These are phyloP conservation scores for Pachyramphus minor DNA, from an alignment of 2,113 vertebrate genomes.

Conservation along the genomic window DNA sequence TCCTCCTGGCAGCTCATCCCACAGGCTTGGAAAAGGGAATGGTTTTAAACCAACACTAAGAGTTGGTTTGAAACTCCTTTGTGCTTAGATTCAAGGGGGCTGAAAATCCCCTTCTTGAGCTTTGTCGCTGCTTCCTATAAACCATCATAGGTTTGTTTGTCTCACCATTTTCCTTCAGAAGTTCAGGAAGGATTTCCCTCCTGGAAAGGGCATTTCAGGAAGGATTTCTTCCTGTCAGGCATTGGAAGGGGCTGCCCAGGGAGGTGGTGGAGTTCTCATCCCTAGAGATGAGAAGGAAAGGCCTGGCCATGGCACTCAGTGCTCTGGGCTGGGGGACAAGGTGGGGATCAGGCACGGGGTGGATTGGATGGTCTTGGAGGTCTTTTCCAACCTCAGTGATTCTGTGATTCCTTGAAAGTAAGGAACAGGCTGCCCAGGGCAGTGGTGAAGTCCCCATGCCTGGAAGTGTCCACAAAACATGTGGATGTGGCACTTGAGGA, in stretches of 20 bases:
- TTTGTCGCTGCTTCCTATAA: background rate
- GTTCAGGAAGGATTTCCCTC: background rate
- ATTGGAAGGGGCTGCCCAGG: background rate
- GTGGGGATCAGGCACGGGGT: rapidly evolving
- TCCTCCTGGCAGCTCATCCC: background rate
- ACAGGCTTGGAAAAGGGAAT: rapidly evolving
- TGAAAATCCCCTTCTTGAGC: background rate
- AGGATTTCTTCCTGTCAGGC: background rate
- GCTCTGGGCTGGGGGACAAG: background rate
- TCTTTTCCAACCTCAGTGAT: background rate
- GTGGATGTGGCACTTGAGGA: background rate
- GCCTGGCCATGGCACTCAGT: background rate
- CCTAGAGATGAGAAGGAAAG: background rate
- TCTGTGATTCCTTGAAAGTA: background rate
- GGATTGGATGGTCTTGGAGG: background rate
- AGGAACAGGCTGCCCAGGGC: too few relatives aligned
- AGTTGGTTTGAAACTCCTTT: background rate
- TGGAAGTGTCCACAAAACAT: background rate
- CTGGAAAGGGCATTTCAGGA: background rate
- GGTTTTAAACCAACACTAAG: too few relatives aligned
- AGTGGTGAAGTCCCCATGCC: too few relatives aligned
- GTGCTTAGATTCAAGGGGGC: rapidly evolving
- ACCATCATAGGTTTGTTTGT: rapidly evolving
- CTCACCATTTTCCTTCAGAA: rapidly evolving
- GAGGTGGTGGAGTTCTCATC: background rate